Conservation (phyloP, 2,888 invertebrate genomes). For the Cremastinae sp. region DNA sequence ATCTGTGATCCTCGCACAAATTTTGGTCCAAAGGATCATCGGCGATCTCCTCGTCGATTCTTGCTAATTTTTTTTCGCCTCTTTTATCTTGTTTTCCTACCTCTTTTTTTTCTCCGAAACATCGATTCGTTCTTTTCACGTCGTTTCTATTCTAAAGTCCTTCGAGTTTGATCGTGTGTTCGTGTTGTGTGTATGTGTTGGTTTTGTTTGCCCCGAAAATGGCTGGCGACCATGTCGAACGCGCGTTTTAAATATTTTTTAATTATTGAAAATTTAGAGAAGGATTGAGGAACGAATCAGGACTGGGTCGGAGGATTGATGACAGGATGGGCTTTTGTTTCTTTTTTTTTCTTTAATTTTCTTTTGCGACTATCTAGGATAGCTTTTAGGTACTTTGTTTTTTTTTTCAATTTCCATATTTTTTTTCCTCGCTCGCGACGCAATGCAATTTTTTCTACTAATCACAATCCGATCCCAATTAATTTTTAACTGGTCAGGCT, state of each 20-base stretch:
- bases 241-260: conserved; percentile 27
- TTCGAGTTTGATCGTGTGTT: conserved; percentile 37
- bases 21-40: conserved; percentile 72
- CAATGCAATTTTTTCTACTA: conserved; percentile 34
- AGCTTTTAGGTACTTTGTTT: conserved; percentile 64
- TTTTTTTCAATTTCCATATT: conserved; percentile 18
- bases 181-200: conserved; percentile 46
- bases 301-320: conserved; percentile 31
- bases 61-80: conserved; percentile 38
- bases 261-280: conserved; percentile 52
- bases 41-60: conserved; percentile 49
- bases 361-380: conserved; percentile 46
- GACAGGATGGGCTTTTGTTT: conserved; percentile 32
- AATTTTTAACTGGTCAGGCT: conserved; percentile 13
- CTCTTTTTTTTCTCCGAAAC: conserved; percentile 37
- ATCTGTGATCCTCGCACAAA: conserved; percentile 62
- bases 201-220: conserved; percentile 46
- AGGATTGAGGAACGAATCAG: conserved; percentile 13
- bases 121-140: conserved; percentile 43
- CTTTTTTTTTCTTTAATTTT: conserved; percentile 28
- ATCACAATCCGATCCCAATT: conserved; percentile 15
- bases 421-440: conserved; percentile 47
- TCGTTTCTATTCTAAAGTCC: conserved; percentile 48
- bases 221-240: conserved; percentile 58
- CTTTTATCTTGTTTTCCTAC: conserved; percentile 15